Evolutionary conservation across 2,888 invertebrate species (phyloP).

Genomic region (Melanargia galathea): DNA sequence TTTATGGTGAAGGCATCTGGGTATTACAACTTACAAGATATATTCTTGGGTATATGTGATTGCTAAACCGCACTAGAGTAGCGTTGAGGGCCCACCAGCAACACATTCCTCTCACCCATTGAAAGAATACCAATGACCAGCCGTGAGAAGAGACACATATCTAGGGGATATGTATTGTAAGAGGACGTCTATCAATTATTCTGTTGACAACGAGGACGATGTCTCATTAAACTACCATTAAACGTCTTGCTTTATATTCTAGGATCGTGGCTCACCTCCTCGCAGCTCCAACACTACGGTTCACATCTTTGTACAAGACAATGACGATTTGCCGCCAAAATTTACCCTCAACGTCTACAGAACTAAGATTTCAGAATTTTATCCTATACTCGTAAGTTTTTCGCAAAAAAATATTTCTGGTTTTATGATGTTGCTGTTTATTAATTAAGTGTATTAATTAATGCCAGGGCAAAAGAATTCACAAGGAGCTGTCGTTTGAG

Average conservation of each 20-base stretch:
- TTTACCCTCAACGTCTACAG: slow-evolving; percentile 91
- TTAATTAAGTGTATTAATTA: not conserved
- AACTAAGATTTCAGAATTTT: slow-evolving; percentile 91
- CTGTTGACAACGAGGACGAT: not conserved
- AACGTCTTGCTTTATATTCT: slow-evolving; percentile 39
- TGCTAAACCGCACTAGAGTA: no score
- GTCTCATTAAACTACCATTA: not conserved
- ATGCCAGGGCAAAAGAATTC: slow-evolving; percentile 86
- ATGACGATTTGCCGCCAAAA: slow-evolving; percentile 91
- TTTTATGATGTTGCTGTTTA: not conserved
- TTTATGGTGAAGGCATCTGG: no score
- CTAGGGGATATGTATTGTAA: no score
- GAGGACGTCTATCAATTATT: no score
- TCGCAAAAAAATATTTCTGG: not conserved
- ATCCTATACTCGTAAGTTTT: slow-evolving; percentile 87
- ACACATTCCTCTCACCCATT: no score
- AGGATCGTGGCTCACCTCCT: slow-evolving; percentile 92
- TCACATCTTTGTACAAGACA: slow-evolving; percentile 87
- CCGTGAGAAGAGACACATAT: no score
- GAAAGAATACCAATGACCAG: no score
- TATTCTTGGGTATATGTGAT: no score
- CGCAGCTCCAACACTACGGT: slow-evolving; percentile 88
- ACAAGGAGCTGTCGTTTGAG: slow-evolving; percentile 86
- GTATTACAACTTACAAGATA: no score
- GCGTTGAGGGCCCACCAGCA: no score